Evolutionary conservation across 2,113 vertebrate species (phyloP).

Genomic region (Dipodomys merriami): DNA sequence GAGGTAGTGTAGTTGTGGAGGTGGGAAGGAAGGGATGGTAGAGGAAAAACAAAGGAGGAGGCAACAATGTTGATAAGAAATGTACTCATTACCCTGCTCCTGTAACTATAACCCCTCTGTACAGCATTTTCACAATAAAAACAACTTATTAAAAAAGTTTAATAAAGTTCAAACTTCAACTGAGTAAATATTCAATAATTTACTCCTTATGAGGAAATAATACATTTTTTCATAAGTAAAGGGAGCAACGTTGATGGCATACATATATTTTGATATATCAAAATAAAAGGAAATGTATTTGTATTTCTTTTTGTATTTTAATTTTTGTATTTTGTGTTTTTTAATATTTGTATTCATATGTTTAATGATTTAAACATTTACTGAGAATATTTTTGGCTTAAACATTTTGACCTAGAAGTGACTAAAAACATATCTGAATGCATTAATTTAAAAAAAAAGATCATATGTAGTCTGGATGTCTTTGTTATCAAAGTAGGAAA

Average conservation of each 20-base stretch:
- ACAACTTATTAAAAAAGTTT: too few relatives aligned
- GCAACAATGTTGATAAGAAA: too few relatives aligned
- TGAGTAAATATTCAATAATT: not conserved
- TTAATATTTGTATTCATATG: too few relatives aligned
- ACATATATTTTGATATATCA: not conserved
- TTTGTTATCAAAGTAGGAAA: not conserved
- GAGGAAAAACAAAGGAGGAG: too few relatives aligned
- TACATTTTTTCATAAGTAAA: not conserved
- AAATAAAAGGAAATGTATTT: too few relatives aligned
- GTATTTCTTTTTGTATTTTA: not conserved
- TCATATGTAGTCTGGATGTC: not conserved
- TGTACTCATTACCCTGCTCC: too few relatives aligned
- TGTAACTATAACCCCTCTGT: too few relatives aligned
- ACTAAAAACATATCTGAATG: not conserved
- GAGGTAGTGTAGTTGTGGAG: too few relatives aligned
- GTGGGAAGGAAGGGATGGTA: too few relatives aligned
- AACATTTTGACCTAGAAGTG: not conserved
- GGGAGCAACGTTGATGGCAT: not conserved
- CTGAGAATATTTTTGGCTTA: not conserved
- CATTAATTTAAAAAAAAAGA: not conserved
- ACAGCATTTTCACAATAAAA: too few relatives aligned
- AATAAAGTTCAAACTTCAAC: slow-evolving; percentile 13
- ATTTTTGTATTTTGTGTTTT: too few relatives aligned
- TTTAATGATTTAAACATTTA: too few relatives aligned
- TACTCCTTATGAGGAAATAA: not conserved